Base-by-base conservation (phyloP, 2,113 vertebrate species). In the Saguinus midas region DNA sequence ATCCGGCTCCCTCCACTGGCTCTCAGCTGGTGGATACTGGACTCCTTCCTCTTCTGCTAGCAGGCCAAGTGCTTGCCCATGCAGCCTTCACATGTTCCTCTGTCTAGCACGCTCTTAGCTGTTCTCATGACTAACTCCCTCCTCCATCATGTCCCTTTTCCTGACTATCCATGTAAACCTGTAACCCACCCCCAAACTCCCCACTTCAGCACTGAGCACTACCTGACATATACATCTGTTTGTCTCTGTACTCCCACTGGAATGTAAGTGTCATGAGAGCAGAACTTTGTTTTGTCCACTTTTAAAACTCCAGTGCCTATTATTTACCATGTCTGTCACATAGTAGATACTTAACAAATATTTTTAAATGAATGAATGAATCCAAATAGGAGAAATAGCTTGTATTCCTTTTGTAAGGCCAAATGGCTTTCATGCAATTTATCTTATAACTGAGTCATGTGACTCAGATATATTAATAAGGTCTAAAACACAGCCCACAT, bases 281-380 rank as follows among this genome's bases (percentile, higher is more conserved):
- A 70, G 88, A 95, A 37, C 5, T 37, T 55, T n/a, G 21, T 48
- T 91, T 79, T 66, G 61, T 79, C 93, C 14, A 32, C 57, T 25
- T 35, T 68, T 70, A 72, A 14, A 48, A 43, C 48, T 90, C n/a
- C 52, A 58, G 8, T 76, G 48, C 91, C 68, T 96, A 18, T 68
- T 79, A 73, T 25, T 58, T 73, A 79, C 27, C 5, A 4, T n/a
- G 32, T 43, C 61, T 66, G 20, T 85, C 50, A 11, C 6, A 50
- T 37, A 83, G 75, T 7, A 84, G 40, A 45, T 78, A 32, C 6
- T 50, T 43, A 90, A 72, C 40, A 96, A 86, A 64, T 75, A 20
- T 50, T 79, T 95, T 90, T 87, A 23, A 93, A 91, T 88, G 68
- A 50, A 86, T 89, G 57, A 91, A 90, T 87, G 43, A 76, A n/a